Evolutionary conservation across 2,113 vertebrate species (phyloP).

Genomic region (Tachysurus fulvidraco): DNA sequence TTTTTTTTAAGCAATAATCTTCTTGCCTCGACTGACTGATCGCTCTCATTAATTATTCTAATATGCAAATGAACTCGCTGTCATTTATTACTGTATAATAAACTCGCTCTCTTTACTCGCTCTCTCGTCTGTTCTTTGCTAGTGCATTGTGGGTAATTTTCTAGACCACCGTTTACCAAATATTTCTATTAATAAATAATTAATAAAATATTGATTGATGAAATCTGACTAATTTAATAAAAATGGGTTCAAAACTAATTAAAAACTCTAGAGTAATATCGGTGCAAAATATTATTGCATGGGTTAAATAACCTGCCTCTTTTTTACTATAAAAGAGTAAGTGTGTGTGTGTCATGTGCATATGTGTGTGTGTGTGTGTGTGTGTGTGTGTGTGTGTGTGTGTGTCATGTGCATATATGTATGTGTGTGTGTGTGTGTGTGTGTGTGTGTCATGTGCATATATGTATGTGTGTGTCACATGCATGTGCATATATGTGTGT

Average conservation of each 20-base stretch:
- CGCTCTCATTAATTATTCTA: neutral
- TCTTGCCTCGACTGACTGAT: neutral
- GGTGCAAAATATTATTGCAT: neutral
- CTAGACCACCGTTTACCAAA: neutral
- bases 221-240: neutral
- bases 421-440: neutral
- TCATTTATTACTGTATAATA: neutral
- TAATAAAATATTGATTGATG: no score
- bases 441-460: neutral
- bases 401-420: neutral
- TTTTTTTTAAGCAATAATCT: neutral
- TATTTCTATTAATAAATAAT: no score
- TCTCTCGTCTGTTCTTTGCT: neutral
- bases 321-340: neutral
- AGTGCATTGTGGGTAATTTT: neutral
- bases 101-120: neutral
- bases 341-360: neutral
- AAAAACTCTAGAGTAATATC: neutral
- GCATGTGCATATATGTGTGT: neutral
- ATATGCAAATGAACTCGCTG: neutral
- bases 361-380: neutral
- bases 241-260: neutral
- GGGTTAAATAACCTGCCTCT: neutral
- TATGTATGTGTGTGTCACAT: neutral
- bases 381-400: neutral